These are phyloP conservation scores for Calliphora vomitoria DNA, from an alignment of 2,888 invertebrate species.

Conservation along the genomic window DNA sequence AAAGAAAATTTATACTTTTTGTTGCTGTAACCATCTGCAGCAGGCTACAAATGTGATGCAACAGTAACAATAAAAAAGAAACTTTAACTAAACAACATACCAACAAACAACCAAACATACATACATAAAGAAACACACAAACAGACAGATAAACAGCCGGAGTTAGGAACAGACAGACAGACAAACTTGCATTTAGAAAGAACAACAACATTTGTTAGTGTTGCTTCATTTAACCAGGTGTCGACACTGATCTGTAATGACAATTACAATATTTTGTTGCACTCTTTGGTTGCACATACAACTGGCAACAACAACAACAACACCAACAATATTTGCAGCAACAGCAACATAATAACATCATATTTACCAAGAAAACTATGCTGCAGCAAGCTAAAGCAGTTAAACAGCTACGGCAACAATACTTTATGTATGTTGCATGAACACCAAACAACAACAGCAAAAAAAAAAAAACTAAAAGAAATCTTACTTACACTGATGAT, in stretches of 20 bases:
- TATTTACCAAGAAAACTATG: slow-evolving; percentile 61
- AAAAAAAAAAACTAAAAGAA: slow-evolving; percentile 27
- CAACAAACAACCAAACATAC: slow-evolving; percentile 24
- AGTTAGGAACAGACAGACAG: slow-evolving; percentile 17
- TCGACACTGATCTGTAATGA: slow-evolving; percentile 82
- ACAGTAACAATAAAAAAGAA: slow-evolving; percentile 54
- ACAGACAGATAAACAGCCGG: neutral
- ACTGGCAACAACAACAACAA: slow-evolving; percentile 16
- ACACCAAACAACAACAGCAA: slow-evolving; percentile 37
- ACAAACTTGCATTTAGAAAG: slow-evolving; percentile 36
- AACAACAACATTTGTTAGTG: slow-evolving; percentile 77
- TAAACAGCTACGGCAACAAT: slow-evolving; percentile 50
- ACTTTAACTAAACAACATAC: slow-evolving; percentile 48
- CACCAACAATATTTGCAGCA: slow-evolving; percentile 22
- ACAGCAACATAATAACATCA: slow-evolving; percentile 64
- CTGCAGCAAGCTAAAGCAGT: slow-evolving; percentile 37
- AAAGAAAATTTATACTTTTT: slow-evolving; percentile 11
- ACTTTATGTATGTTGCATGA: slow-evolving; percentile 26
- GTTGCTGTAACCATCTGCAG: slow-evolving; percentile 53
- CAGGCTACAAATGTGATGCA: slow-evolving; percentile 58
- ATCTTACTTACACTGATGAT: slow-evolving; percentile 69
- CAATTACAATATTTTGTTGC: slow-evolving; percentile 79
- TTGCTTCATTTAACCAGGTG: slow-evolving; percentile 83
- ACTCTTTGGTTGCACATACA: slow-evolving; percentile 59
- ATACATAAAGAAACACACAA: neutral